Evolutionary conservation across 2,888 invertebrate genomes (phyloP).

Genomic region (Hesperia comma): DNA sequence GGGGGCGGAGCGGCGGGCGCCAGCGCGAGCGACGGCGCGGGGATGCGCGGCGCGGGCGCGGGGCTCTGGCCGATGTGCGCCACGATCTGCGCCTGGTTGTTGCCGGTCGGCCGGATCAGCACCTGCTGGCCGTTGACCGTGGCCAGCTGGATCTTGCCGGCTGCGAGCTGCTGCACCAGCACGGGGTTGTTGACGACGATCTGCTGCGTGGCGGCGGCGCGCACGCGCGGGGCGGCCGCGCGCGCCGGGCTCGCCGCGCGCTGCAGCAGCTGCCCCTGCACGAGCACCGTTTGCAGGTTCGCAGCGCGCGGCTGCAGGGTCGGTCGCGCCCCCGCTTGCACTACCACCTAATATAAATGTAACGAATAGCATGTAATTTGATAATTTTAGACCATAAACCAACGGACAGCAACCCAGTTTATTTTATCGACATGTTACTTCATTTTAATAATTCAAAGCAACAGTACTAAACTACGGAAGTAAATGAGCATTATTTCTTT

Average conservation of each 20-base stretch:
- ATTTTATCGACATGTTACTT: no score
- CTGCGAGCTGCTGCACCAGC: conserved; percentile 91
- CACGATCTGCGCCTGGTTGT: conserved; percentile 91
- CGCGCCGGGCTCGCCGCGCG: conserved; percentile 56
- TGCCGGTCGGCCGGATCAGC: conserved; percentile 90
- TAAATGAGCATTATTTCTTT: no score
- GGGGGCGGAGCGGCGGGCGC: conserved; percentile 49
- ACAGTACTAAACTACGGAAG: no score
- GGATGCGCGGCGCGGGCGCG: conserved; percentile 47
- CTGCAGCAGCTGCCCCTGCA: conserved; percentile 58
- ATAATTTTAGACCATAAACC: no score
- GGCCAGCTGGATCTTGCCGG: conserved; percentile 92
- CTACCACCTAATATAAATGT: conserved; percentile 51
- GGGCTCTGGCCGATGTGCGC: conserved; percentile 87
- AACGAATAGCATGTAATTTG: background rate
- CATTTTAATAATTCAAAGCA: no score
- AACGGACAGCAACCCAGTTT: no score
- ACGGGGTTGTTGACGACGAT: conserved; percentile 91
- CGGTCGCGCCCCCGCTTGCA: conserved; percentile 56
- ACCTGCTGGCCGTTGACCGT: conserved; percentile 94
- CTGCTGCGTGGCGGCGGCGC: conserved; percentile 82
- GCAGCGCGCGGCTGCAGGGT: conserved; percentile 57
- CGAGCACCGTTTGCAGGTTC: conserved; percentile 72
- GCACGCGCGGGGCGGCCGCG: conserved; percentile 53
- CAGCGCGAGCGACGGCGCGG: conserved; percentile 44